These are phyloP conservation scores for Zoroaster sp. DNA, from an alignment of 53 echinoderm and acorn worm genomes.

Conservation along the genomic window DNA sequence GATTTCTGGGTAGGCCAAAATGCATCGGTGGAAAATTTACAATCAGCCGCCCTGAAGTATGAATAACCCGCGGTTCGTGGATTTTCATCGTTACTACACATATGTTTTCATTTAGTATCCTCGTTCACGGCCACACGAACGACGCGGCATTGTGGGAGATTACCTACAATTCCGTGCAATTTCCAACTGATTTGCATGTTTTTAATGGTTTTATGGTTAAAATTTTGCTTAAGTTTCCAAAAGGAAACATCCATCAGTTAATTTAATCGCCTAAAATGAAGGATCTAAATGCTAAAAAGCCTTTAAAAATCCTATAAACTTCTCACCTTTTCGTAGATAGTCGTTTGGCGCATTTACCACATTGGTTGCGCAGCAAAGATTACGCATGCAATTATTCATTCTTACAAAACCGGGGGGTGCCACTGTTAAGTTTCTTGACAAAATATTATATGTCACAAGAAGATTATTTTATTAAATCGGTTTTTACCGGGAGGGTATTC, in stretches of 20 bases:
- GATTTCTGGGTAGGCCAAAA: slow-evolving; percentile 99
- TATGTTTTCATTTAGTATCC: neutral
- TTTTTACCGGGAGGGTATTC: too few species aligned
- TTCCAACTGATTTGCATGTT: slow-evolving; percentile 32
- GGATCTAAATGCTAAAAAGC: neutral
- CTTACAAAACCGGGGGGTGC: neutral
- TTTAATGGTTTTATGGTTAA: neutral
- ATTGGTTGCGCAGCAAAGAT: slow-evolving; percentile 11
- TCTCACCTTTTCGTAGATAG: slow-evolving; percentile 13
- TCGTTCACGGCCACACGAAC: slow-evolving; percentile 26
- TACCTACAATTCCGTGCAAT: slow-evolving; percentile 69
- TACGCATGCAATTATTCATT: neutral
- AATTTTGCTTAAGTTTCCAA: neutral
- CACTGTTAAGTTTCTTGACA: neutral
- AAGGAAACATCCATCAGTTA: neutral
- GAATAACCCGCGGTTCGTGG: neutral
- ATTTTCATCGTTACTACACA: too few species aligned
- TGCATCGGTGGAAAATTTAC: slow-evolving; percentile 64
- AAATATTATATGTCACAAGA: neutral
- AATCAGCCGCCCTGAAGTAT: slow-evolving; percentile 25
- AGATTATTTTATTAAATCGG: too few species aligned
- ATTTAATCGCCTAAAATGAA: neutral
- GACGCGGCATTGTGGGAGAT: slow-evolving; percentile 74
- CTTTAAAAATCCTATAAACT: neutral
- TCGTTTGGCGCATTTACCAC: slow-evolving; percentile 16